Base-by-base conservation (phyloP, 1,140 invertebrate species). In the Hyposmocoma kahamanoa region DNA sequence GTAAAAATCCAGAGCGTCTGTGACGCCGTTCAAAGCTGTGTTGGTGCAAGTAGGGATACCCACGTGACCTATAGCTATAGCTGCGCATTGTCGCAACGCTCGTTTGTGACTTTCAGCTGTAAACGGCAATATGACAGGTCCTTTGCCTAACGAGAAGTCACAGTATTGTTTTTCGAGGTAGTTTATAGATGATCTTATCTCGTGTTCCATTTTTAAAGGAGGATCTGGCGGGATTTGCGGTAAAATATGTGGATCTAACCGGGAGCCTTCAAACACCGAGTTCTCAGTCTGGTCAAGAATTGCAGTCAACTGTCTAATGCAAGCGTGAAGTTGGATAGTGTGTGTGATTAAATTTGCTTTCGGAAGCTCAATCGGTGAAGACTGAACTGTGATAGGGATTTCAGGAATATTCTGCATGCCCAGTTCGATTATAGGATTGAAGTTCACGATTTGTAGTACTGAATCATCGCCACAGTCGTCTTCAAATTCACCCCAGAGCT, bases 361-460 rank as follows among this genome's bases (percentile, higher is more conserved):
- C 4, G 80, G 83, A 26, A 84, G 47, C 53, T 86, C 79, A 13
- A 86, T 75, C 3, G 79, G 80, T 4, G 80, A 74, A 0, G 73
- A 75, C 56, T 85, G 82, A 9, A 81, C 80, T 39, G 75, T 76
- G 13, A 84, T 84, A 0, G 80, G 76, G 61, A 77, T 76, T 66
- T 85, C 83, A 4, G 82, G 76, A 41, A 84, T 85, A 39, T 84
- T 85, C 62, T 87, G 84, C 76, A 87, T 78, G 9, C 82, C 84
- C 13, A 86, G 56, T 56, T 87, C 86, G 17, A 87, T 87, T n/a
- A 87, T 79, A 2, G 82, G 81, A 50, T 75, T 84, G 53, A 87
- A 87, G 36, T 87, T 85, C 1, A 84, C 81, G 46, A 66, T 84
- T 52, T 83, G 82, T n/a, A 76, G 42, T 47, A 79, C 42, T 0